A percentile compares a stretch with the other conserved stretches of the same genome.
phyloP scores from a whole-genome alignment of 2,797 vertebrate genomes.

The Hoplostethus atlanticus region DNA sequence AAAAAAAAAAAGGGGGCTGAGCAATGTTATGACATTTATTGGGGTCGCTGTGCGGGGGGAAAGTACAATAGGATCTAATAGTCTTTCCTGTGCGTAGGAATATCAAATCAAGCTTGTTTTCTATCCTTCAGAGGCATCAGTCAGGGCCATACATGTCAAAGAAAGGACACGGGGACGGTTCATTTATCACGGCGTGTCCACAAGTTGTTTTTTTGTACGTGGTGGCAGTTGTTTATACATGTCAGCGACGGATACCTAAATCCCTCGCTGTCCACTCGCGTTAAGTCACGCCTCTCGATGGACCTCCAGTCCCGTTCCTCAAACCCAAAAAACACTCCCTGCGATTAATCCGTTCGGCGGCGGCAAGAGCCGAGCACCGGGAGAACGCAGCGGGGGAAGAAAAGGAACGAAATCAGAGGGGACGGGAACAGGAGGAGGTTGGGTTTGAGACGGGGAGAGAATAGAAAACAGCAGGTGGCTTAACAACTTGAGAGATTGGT shows the following conservation, averaged over 20 bases:
- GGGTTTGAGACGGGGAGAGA: background rate
- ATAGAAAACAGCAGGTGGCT: slow-evolving; percentile 29
- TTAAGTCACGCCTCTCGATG: background rate
- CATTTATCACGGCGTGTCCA: background rate
- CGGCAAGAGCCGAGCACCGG: too few species aligned
- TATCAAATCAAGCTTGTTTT: slow-evolving; percentile 33
- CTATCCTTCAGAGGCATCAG: slow-evolving; percentile 2
- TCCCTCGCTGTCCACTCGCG: background rate
- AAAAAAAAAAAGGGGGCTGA: slow-evolving; percentile 33
- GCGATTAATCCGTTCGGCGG: too few species aligned
- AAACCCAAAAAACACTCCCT: too few species aligned
- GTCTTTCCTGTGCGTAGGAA: slow-evolving; percentile 32
- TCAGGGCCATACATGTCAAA: background rate
- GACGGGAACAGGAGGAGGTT: background rate
- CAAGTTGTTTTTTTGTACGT: background rate
- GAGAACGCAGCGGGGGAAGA: too few species aligned
- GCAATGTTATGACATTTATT: slow-evolving; percentile 68
- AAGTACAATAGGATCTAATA: slow-evolving; percentile 39
- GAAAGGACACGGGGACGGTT: background rate
- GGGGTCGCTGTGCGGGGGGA: slow-evolving; percentile 36
- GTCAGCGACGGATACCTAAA: background rate
- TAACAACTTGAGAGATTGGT: background rate
- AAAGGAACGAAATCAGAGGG: too few species aligned
- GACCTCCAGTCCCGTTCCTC: background rate
- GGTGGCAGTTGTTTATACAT: background rate